Conservation (phyloP, 2,113 vertebrate species). For the Agelaius phoeniceus region DNA sequence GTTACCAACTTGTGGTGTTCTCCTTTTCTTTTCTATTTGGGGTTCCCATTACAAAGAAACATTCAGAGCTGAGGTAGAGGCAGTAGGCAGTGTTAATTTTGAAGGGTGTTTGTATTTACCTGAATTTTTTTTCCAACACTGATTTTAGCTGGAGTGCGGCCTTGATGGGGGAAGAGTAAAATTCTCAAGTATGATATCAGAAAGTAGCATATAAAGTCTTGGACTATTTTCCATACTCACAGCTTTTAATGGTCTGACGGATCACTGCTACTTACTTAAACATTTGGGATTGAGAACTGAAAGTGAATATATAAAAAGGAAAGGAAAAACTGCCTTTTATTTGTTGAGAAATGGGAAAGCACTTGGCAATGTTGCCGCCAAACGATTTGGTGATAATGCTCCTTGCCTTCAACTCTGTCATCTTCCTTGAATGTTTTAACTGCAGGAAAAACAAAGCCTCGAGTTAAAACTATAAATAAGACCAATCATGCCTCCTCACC, state of each 20-base stretch:
- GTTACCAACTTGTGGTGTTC: background rate
- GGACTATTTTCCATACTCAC: background rate
- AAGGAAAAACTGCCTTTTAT: background rate
- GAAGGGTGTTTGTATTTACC: background rate
- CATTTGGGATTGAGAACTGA: background rate
- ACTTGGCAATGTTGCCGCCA: rapidly evolving
- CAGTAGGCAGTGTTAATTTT: background rate
- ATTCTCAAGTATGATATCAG: background rate
- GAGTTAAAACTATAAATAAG: background rate
- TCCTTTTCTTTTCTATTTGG: background rate
- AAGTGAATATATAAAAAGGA: background rate
- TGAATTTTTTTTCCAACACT: background rate
- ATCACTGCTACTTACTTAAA: background rate
- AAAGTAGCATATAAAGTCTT: background rate
- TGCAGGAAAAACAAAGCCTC: background rate
- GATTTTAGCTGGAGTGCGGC: background rate
- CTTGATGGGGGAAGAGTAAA: background rate
- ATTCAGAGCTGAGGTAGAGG: background rate
- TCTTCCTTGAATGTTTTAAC: background rate
- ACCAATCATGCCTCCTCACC: background rate
- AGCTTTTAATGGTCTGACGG: background rate
- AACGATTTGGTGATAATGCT: background rate
- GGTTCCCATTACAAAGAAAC: background rate
- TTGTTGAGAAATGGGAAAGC: background rate
- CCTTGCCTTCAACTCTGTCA: background rate